Conservation (phyloP, 2,797 vertebrate genomes). For the Melanotaenia parkinsoni region DNA sequence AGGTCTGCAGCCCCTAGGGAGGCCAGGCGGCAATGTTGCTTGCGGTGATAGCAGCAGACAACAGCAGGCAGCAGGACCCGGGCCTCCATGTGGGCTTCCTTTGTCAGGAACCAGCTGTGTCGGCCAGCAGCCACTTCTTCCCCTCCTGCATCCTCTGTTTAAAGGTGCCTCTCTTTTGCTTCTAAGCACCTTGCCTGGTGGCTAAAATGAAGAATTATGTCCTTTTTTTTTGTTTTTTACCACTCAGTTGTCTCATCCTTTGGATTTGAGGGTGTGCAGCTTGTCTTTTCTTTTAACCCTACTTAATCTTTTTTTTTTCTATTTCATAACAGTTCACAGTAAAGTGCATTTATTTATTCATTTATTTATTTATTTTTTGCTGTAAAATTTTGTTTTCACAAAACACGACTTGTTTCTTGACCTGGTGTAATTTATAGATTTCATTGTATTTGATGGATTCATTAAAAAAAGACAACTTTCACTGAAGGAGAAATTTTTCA, state of each 20-base stretch:
- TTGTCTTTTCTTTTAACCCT: not conserved
- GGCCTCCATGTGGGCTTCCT: conserved; percentile 85
- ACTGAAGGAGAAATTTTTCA: too few species aligned
- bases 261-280: not conserved
- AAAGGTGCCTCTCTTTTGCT: conserved; percentile 31
- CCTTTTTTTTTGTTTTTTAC: not conserved
- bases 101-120: conserved; percentile 94
- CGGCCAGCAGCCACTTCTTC: conserved; percentile 65
- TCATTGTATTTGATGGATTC: too few species aligned
- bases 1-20: conserved; percentile 74
- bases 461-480: too few species aligned
- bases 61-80: conserved; percentile 61
- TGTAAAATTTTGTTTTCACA: too few species aligned
- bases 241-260: conserved; percentile 3
- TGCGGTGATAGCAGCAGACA: conserved; percentile 79
- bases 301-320: not conserved
- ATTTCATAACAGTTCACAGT: not conserved
- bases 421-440: too few species aligned
- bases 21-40: conserved; percentile 78
- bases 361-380: too few species aligned
- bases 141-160: conserved; percentile 33
- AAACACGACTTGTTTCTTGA: too few species aligned
- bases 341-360: not conserved
- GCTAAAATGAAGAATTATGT: not conserved
- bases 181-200: conserved; percentile 43